Percentiles rank a stretch among this genome's conserved stretches.
These are phyloP conservation scores for Theristicus caerulescens DNA, from an alignment of 2,113 vertebrate genomes.

Conservation along the genomic window DNA sequence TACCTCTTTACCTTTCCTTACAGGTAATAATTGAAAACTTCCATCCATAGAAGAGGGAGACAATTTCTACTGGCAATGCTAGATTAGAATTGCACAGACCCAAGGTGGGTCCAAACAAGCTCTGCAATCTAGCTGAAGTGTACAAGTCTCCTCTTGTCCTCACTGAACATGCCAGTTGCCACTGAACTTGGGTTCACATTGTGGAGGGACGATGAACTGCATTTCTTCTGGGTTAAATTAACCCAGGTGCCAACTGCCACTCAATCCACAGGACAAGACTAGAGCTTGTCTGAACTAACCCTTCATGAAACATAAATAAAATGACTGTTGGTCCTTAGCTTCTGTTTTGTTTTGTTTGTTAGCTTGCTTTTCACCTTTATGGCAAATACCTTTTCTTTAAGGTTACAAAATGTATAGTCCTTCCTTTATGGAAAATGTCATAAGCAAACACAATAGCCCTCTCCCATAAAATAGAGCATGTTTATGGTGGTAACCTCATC, in stretches of 20 bases:
- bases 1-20: background rate
- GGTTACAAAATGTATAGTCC: background rate
- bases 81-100: background rate
- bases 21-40: background rate
- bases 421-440: background rate
- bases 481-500: background rate
- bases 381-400: background rate
- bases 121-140: background rate
- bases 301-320: background rate
- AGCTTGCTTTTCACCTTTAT: background rate
- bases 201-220: background rate
- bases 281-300: background rate
- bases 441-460: background rate
- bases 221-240: background rate
- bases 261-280: background rate
- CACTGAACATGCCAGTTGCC: fast-evolving
- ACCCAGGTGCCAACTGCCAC: background rate
- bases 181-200: background rate
- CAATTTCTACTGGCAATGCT: background rate
- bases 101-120: background rate
- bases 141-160: background rate
- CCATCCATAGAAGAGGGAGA: background rate
- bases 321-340: background rate
- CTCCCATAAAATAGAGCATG: background rate
- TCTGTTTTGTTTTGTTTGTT: background rate